Conservation (phyloP, 2,888 invertebrate genomes). For the Phorcus lineatus region DNA sequence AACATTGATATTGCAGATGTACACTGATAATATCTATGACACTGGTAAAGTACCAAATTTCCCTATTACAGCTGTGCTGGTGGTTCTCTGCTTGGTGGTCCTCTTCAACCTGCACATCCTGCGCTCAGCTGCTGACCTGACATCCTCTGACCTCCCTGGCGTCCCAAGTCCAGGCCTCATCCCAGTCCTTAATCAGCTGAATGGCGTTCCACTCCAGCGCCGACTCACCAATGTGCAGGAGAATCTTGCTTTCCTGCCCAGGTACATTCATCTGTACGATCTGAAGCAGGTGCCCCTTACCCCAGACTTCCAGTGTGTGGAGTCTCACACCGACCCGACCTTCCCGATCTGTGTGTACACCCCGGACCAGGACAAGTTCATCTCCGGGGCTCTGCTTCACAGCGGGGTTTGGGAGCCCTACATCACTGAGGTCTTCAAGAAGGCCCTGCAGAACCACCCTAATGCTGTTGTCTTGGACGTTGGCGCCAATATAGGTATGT, state of each 20-base stretch:
- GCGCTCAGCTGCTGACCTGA: background rate
- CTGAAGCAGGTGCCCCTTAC: constrained; percentile 11
- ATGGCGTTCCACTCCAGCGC: constrained; percentile 15
- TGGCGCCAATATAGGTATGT: constrained; percentile 68
- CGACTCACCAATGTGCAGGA: constrained; percentile 25
- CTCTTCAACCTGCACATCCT: background rate
- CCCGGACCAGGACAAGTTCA: constrained; percentile 55
- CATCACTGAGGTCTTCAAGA: constrained; percentile 57
- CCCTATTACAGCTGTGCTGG: background rate
- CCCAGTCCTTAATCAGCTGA: constrained; percentile 1
- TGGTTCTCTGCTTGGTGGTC: background rate
- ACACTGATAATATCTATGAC: background rate
- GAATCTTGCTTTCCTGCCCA: constrained; percentile 25
- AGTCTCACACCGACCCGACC: constrained; percentile 49
- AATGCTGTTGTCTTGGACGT: constrained; percentile 65
- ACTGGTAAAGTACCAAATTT: background rate
- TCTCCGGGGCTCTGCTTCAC: constrained; percentile 57
- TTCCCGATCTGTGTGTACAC: constrained; percentile 63
- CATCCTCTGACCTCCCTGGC: background rate
- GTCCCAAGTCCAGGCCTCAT: background rate
- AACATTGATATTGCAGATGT: background rate
- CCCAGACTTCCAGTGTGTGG: constrained; percentile 46
- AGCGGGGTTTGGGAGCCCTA: constrained; percentile 69
- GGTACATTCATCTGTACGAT: constrained; percentile 32
- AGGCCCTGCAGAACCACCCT: constrained; percentile 47